Conservation (phyloP, 2,888 invertebrate genomes). For the Trissonchulus sp. region DNA sequence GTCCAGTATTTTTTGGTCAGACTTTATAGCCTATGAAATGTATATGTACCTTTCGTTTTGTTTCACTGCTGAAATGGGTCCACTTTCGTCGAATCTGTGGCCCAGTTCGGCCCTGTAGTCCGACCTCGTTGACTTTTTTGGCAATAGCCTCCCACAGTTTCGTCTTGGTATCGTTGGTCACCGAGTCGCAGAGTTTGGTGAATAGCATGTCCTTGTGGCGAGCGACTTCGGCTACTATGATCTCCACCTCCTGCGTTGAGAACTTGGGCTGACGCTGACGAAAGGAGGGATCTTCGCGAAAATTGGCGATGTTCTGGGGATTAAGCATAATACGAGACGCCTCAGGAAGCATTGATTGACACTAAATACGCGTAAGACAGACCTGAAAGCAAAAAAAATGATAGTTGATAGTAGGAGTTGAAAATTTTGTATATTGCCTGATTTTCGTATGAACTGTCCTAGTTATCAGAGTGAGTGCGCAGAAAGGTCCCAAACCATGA, state of each 20-base stretch:
- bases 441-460: too few relatives aligned
- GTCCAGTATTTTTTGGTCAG: too few relatives aligned
- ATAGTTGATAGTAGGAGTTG: too few relatives aligned
- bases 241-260: neutral
- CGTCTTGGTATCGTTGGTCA: neutral
- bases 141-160: neutral
- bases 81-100: neutral
- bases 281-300: neutral
- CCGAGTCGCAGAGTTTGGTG: slow-evolving; percentile 1
- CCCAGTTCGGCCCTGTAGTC: neutral
- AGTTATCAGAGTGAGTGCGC: too few relatives aligned
- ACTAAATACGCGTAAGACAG: too few relatives aligned
- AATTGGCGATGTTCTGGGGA: too few relatives aligned
- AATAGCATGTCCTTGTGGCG: neutral
- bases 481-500: too few relatives aligned
- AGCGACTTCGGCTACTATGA: neutral
- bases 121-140: neutral
- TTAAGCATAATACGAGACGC: too few relatives aligned
- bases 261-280: neutral
- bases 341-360: too few relatives aligned
- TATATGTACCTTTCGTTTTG: neutral
- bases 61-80: neutral
- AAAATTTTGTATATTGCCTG: too few relatives aligned
- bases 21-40: too few relatives aligned
- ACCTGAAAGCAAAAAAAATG: too few relatives aligned